Evolutionary conservation across 1,140 invertebrate species (phyloP), one percentile per base, ranked within the genome.

Genomic region (Charaxes varanes): DNA sequence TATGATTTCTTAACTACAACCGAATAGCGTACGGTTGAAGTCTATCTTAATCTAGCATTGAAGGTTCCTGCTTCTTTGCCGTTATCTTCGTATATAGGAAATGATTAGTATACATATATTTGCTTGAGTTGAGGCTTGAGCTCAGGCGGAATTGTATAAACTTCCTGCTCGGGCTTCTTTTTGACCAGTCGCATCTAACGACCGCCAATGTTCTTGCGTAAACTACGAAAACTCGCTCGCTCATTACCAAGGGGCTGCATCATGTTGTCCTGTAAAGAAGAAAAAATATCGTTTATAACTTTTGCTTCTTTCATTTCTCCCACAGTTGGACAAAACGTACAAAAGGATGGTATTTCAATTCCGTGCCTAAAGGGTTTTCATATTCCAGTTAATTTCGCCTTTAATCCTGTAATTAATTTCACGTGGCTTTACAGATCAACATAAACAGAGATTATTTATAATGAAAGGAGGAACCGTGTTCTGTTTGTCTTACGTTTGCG

Each of bases 81-180:
- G 53, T 55, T 66, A 54, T 52, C 43, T 41, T 40, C 40, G 34
- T 53, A 10, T 7, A 17, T 38, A 47, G 33, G 40, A 50, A 48
- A 37, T 49, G 43, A 17, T 90, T 87, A 95, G 85, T 95, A 95
- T 55, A 95, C 93, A 79, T 94, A 95, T 60, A 95, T 94, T 65
- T 93, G 91, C 81, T 94, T 94, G 22, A 95, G 87, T 83, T 95
- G 93, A 51, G 93, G 92, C 78, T 93, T 92, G 43, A 94, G 86
- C 83, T 94, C 93, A 15, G 92, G 90, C 37, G 93, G 92, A 85
- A 95, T 93, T 60, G 91, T 91, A 86, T 93, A 93, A 38, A 90
- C 88, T 62, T 94, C 91, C 67, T 90, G 88, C 56, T 90, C 88
- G 17, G 91, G 88, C 85, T 94, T 93, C 87, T 89, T 91, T 66